Evolutionary conservation across 2,888 invertebrate species (phyloP).

Genomic region (Elegia similella): DNA sequence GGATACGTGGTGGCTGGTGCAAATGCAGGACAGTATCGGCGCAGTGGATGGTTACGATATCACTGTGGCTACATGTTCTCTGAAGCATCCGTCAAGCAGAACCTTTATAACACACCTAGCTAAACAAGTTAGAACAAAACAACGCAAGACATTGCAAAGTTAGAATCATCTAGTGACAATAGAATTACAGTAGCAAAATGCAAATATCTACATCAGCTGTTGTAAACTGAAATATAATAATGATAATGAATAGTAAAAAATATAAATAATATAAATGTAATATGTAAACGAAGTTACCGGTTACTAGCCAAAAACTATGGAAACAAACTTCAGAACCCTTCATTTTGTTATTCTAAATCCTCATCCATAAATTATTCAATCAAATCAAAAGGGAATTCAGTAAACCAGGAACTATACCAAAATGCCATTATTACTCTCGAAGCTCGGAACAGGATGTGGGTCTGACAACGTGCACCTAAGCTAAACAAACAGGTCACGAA

Average conservation of each 20-base stretch:
- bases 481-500: constrained; percentile 28
- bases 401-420: not conserved
- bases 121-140: constrained; percentile 7
- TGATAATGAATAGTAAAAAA: no score
- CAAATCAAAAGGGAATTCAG: not conserved
- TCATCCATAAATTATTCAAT: not conserved
- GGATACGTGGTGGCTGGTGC: no score
- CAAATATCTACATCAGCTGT: constrained; percentile 6
- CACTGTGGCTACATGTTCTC: not conserved
- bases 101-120: constrained; percentile 1
- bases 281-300: not conserved
- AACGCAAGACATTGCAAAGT: not conserved
- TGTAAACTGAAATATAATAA: no score
- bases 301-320: not conserved
- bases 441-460: not conserved
- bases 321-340: not conserved
- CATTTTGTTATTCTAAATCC: not conserved
- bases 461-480: constrained; percentile 20
- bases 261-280: no score
- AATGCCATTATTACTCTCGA: not conserved
- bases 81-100: constrained; percentile 1
- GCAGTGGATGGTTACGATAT: not conserved
- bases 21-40: not conserved
- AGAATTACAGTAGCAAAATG: not conserved
- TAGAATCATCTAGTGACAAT: not conserved